Conservation (phyloP, 2,797 vertebrate genomes). For the Sebastes iracundus region DNA sequence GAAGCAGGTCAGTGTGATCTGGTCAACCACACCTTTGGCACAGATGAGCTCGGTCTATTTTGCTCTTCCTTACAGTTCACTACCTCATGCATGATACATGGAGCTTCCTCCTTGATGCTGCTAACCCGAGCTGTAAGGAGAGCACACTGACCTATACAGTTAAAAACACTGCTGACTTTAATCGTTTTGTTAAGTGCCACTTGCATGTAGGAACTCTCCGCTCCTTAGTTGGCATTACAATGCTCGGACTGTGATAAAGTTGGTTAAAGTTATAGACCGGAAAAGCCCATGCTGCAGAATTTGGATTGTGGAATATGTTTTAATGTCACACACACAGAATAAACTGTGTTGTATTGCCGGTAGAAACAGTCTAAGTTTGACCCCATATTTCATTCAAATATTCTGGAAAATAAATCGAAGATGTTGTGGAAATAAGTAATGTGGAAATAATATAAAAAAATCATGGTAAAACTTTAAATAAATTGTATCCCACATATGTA, state of each 20-base stretch:
- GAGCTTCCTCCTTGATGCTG: slow-evolving; percentile 8
- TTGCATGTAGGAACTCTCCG: not conserved
- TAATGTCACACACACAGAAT: not conserved
- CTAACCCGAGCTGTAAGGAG: slow-evolving; percentile 23
- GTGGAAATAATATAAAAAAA: not conserved
- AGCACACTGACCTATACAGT: slow-evolving; percentile 11
- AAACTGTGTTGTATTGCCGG: not conserved
- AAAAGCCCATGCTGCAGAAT: not conserved
- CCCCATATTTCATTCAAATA: not conserved
- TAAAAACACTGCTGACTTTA: slow-evolving; percentile 2
- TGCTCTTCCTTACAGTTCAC: slow-evolving; percentile 29
- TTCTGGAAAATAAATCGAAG: not conserved
- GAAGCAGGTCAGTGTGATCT: slow-evolving; percentile 57
- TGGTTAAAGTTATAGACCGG: not conserved
- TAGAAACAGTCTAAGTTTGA: not conserved
- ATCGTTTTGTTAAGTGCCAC: not conserved
- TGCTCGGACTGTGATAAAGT: not conserved
- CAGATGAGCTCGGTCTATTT: slow-evolving; percentile 11
- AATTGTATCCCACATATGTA: not conserved
- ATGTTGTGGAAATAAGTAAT: not conserved
- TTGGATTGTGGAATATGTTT: not conserved
- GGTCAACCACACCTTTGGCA: slow-evolving; percentile 49
- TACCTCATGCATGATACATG: slow-evolving; percentile 62
- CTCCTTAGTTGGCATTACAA: not conserved
- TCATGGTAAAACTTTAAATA: not conserved